Percentiles rank a stretch among this genome's conserved stretches.
Conservation (phyloP, 2,797 vertebrate species). For the Clamator glandarius region DNA sequence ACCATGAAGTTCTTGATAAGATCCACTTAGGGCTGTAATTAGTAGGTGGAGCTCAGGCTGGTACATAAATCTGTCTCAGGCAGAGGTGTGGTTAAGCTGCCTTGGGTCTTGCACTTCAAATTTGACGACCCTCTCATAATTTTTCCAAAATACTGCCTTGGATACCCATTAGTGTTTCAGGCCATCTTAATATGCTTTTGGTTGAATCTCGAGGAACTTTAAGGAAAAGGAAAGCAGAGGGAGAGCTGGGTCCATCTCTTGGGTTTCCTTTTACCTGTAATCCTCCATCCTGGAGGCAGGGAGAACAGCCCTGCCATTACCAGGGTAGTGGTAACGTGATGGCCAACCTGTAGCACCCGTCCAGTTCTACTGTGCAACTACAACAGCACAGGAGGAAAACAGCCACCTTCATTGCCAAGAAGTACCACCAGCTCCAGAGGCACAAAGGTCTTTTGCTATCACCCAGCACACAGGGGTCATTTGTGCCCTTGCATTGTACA, state of each 20-base stretch:
- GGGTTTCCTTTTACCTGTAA: background rate
- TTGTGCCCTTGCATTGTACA: fast-evolving
- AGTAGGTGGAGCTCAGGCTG: background rate
- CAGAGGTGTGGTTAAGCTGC: background rate
- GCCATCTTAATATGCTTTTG: background rate
- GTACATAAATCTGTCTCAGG: background rate
- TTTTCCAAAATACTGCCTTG: background rate
- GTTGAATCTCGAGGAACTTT: background rate
- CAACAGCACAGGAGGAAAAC: too few species aligned
- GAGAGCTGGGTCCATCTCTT: background rate
- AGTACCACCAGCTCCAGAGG: too few species aligned
- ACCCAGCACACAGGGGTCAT: background rate
- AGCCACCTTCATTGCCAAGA: too few species aligned
- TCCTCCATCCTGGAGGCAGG: background rate
- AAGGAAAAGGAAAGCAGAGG: background rate
- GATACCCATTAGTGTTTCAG: background rate
- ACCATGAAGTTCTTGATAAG: background rate
- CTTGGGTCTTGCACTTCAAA: background rate
- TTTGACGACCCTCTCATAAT: background rate
- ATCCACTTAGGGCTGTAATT: background rate
- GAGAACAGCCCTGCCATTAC: too few species aligned
- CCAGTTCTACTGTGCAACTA: too few species aligned
- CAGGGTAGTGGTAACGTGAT: too few species aligned
- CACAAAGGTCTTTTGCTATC: too few species aligned
- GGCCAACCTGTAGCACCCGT: too few species aligned